These are phyloP conservation scores for Salvelinus alpinus DNA, from an alignment of 2,113 vertebrate genomes.

Conservation along the genomic window DNA sequence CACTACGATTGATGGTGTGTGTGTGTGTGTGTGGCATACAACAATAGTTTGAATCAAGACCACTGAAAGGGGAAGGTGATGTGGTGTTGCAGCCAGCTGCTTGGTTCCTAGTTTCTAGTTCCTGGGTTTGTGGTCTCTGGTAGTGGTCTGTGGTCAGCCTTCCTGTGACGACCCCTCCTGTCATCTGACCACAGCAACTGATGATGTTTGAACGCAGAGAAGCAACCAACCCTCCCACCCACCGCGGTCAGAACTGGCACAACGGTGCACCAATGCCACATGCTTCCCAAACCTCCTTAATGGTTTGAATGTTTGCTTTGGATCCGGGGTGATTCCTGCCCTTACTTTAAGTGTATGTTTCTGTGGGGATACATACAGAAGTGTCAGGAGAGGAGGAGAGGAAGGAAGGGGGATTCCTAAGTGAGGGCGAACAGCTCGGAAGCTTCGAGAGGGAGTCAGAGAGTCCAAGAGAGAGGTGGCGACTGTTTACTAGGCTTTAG, in stretches of 20 bases:
- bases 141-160: constrained; percentile 17
- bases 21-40: background rate
- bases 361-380: too few relatives aligned
- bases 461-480: background rate
- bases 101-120: background rate
- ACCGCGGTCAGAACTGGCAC: constrained; percentile 31
- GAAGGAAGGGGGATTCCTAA: background rate
- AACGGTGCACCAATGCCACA: constrained; percentile 24
- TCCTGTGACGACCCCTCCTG: constrained; percentile 25
- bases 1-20: background rate
- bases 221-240: constrained; percentile 30
- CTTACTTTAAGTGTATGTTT: constrained; percentile 16
- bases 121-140: constrained; percentile 26
- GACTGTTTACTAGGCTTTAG: background rate
- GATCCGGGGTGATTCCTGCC: constrained; percentile 27
- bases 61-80: background rate
- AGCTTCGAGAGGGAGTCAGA: background rate
- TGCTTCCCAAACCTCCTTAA: constrained; percentile 23
- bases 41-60: too few relatives aligned
- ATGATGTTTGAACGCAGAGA: constrained; percentile 26
- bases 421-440: too few relatives aligned
- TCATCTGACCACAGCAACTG: constrained; percentile 18
- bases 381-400: background rate
- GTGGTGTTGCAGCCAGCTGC: background rate
- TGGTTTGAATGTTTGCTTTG: constrained; percentile 31